Base-by-base conservation (phyloP, 2,888 invertebrate species). In the Linyphia triangularis region DNA sequence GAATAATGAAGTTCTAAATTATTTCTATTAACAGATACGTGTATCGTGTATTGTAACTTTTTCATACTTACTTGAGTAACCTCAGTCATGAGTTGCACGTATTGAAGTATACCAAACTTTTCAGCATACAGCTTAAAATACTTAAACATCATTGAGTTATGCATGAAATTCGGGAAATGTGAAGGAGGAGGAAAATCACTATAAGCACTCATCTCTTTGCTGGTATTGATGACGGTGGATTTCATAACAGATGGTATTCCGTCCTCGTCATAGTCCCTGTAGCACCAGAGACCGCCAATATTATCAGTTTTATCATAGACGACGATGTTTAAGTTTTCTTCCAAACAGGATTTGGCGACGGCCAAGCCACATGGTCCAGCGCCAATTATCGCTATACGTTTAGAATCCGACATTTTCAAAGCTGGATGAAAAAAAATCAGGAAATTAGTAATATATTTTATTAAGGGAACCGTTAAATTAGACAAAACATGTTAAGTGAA, bases 161-260 rank as follows among this genome's bases (percentile, higher is more conserved):
- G 93, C 92, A 94, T 92, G 91, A 92, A 94, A 78, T 93, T 93
- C 9, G 93, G 92, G 88, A 92, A 93, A 22, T 93, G 91, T 33
- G 91, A 61, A 10, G 90, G 90, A 4, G 93, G 92, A 1, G 93
- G 93, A 90, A 93, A 94, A 91, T 94, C 92, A 79, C 92, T 92
- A 90, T 91, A 93, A 4, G 92, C 91, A 22, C 91, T 92, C 91
- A 92, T 91, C 89, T 92, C 92, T 90, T 93, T 93, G 81, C 92
- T 92, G 3, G 92, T 92, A 89, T 93, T 93, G 89, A 92, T 92
- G 22, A 92, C 40, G 0, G 93, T 92, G 10, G 91, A 91, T 65
- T 92, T 92, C 91, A 92, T 92, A 9, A 92, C 92, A 4, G 92
- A 92, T 0, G 91, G 91, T 28, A 91, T 90, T 43, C 90, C 90